Evolutionary conservation across 2,113 vertebrate species (phyloP).

Genomic region (Psophia crepitans): DNA sequence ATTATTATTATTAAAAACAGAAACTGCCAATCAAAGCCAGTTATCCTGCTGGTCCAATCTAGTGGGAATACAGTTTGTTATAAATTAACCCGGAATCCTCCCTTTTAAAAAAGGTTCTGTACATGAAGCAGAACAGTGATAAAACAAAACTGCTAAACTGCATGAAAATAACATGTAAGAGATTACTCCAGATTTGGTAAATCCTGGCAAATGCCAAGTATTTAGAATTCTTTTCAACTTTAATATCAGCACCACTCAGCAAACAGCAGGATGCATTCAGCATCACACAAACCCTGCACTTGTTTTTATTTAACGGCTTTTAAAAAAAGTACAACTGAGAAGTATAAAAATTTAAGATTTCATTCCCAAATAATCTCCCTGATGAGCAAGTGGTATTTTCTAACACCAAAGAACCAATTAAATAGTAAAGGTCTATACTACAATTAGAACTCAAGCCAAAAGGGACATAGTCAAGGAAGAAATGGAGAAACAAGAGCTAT

Average conservation of each 20-base stretch:
- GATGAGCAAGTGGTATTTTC: not conserved
- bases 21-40: not conserved
- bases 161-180: not conserved
- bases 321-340: not conserved
- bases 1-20: not conserved
- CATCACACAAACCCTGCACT: not conserved
- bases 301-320: not conserved
- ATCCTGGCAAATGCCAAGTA: not conserved
- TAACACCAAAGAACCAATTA: not conserved
- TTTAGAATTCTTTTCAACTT: constrained; percentile 19
- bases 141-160: not conserved
- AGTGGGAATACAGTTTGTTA: not conserved
- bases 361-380: not conserved
- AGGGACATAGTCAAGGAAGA: not conserved
- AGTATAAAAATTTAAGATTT: not conserved
- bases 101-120: not conserved
- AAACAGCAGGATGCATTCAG: not conserved
- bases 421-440: not conserved
- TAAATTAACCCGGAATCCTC: constrained; percentile 11
- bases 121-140: not conserved
- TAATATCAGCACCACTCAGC: not conserved
- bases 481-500: not conserved
- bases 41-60: not conserved
- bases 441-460: not conserved
- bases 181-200: not conserved